Evolutionary conservation across 1,140 invertebrate species (phyloP).

Genomic region (Saxidomus purpurata): DNA sequence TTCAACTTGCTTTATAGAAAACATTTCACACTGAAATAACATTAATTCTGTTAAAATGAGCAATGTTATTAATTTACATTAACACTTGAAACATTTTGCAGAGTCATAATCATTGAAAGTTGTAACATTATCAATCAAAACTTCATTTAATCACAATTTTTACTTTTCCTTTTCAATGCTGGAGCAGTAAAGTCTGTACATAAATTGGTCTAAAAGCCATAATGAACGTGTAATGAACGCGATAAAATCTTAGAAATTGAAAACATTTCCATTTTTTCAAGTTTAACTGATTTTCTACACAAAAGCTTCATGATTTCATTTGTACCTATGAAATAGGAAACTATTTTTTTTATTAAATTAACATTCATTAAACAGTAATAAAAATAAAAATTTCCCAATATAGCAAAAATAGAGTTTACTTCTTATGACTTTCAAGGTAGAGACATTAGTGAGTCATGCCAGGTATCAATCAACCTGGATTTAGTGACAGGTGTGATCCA

Average conservation of each 20-base stretch:
- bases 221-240: neutral
- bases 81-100: neutral
- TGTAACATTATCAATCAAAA: slow-evolving; percentile 7
- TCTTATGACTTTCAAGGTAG: no score
- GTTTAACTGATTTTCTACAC: neutral
- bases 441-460: no score
- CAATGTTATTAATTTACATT: neutral
- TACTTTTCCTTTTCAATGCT: neutral
- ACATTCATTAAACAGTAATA: neutral
- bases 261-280: neutral
- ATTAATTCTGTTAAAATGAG: no score
- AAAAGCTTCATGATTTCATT: neutral
- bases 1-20: no score
- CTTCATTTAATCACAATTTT: neutral
- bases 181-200: neutral
- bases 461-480: no score
- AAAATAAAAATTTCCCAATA: no score
- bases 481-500: no score
- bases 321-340: neutral
- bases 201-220: neutral
- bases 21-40: no score
- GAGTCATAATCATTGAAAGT: neutral
- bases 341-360: neutral
- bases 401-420: no score
- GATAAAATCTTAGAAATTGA: neutral